phyloP scores from a whole-genome alignment of 2,113 vertebrate genomes.

The Ctenomys sociabilis region DNA sequence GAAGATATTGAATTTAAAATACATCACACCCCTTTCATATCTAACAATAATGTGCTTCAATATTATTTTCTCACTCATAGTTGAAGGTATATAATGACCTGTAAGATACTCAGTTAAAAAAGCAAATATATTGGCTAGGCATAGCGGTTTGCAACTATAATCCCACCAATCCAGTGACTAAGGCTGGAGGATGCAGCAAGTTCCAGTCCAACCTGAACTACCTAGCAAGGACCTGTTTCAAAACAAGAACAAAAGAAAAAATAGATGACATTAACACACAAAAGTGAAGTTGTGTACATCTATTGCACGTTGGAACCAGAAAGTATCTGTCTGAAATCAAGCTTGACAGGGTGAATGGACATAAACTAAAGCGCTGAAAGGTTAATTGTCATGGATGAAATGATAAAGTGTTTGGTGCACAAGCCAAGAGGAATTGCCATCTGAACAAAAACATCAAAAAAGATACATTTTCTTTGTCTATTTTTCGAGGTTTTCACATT shows the following conservation, averaged over 20 bases:
- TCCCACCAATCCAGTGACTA: not conserved
- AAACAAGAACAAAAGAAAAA: not conserved
- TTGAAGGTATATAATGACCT: not conserved
- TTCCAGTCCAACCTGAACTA: not conserved
- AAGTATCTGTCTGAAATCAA: not conserved
- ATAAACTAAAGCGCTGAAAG: not conserved
- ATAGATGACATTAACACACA: not conserved
- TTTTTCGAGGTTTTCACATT: not conserved
- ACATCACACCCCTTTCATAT: not conserved
- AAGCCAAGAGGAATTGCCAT: slow-evolving; percentile 17
- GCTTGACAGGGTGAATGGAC: not conserved
- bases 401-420: not conserved
- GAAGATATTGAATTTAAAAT: not conserved
- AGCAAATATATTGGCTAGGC: not conserved
- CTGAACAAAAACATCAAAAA: not conserved
- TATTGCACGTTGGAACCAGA: not conserved
- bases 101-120: not conserved
- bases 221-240: not conserved
- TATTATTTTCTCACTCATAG: not conserved
- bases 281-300: not conserved
- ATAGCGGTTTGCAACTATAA: not conserved
- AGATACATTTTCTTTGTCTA: not conserved
- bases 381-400: not conserved
- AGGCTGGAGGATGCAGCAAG: not conserved
- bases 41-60: not conserved